Base-by-base conservation (phyloP, 53 echinoderm and acorn worm genomes). In the Pentamera pediparva region DNA sequence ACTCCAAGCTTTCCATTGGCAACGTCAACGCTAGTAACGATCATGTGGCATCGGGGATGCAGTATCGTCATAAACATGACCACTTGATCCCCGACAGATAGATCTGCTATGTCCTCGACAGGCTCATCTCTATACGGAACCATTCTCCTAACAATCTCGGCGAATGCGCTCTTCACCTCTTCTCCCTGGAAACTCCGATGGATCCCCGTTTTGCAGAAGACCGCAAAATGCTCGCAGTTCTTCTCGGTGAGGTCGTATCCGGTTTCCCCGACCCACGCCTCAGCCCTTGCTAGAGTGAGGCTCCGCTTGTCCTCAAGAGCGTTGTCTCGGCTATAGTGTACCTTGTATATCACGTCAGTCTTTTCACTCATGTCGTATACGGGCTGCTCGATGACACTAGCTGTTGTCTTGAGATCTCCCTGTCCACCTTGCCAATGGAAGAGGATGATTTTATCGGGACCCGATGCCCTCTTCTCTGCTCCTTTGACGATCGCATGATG, bases 31-130 rank as follows among this genome's bases (percentile, higher is more conserved):
- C 25, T 28, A n/a, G 39, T 65, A 12, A 65, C 65, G 15, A 65
- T 65, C 26, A 39, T 39, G 39, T 65, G 65, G 27, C 41, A 65
- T 28, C 65, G 65, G 6, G 65, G 65, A 37, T 65, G 65, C 24
- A 39, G 13, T 18, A 37, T 7, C 65, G 39, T 39, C 15, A 39
- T 15, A 24, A 27, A 38, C 0, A 65, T 17, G 28, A 65, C 41
- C 9, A 65, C 25, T 5, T 64, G 64, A 37, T 65, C 65, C 6
- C 65, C 65, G 9, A 41, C 39, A 24, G 37, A 8, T 28, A 65
- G 37, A 2, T 65, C 22, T 7, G 24, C 65, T 3, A 65, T 65
- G 0, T 0, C 10, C 25, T 25, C 4, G 17, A 65, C 40, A 1
- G n/a, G 15, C 12, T 39, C 39, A 20, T 65, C 65, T 39, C 10